phyloP scores from a whole-genome alignment of 1,140 invertebrate genomes.

The Cepaea nemoralis region DNA sequence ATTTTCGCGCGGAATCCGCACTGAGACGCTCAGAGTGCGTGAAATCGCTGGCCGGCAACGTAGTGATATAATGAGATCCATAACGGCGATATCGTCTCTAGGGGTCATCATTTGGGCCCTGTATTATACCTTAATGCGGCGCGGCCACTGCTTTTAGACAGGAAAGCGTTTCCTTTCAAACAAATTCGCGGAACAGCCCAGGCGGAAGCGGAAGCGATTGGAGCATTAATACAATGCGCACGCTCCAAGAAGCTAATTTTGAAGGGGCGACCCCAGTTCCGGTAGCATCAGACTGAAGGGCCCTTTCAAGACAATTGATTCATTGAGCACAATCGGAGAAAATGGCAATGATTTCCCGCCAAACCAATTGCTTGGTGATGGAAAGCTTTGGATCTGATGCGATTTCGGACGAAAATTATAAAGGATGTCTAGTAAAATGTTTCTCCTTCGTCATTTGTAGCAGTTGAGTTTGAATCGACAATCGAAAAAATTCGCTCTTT shows the following conservation, averaged over 20 bases:
- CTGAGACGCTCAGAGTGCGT: conserved; percentile 21
- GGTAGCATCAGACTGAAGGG: conserved; percentile 35
- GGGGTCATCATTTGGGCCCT: conserved; percentile 42
- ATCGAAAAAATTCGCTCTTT: background rate
- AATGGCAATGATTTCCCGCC: conserved; percentile 39
- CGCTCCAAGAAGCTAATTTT: conserved; percentile 43
- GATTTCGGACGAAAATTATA: conserved; percentile 29
- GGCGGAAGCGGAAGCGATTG: conserved; percentile 43
- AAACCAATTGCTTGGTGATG: conserved; percentile 39
- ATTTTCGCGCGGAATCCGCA: conserved; percentile 37
- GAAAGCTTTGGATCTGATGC: conserved; percentile 32
- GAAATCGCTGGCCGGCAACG: conserved; percentile 39
- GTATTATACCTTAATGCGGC: conserved; percentile 41
- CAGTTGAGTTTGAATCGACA: background rate
- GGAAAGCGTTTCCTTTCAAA: conserved; percentile 45
- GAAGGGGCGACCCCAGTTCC: conserved; percentile 33
- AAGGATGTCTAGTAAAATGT: conserved; percentile 27
- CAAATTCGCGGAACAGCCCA: conserved; percentile 30
- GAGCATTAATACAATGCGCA: conserved; percentile 44
- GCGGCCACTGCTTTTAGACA: conserved; percentile 40
- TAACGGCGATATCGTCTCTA: conserved; percentile 35
- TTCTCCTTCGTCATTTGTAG: conserved; percentile 21
- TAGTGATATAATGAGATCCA: conserved; percentile 43
- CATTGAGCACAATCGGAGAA: conserved; percentile 42
- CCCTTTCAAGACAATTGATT: conserved; percentile 46